Conservation (phyloP, 2,888 invertebrate genomes). For the Eremobia ochroleuca region DNA sequence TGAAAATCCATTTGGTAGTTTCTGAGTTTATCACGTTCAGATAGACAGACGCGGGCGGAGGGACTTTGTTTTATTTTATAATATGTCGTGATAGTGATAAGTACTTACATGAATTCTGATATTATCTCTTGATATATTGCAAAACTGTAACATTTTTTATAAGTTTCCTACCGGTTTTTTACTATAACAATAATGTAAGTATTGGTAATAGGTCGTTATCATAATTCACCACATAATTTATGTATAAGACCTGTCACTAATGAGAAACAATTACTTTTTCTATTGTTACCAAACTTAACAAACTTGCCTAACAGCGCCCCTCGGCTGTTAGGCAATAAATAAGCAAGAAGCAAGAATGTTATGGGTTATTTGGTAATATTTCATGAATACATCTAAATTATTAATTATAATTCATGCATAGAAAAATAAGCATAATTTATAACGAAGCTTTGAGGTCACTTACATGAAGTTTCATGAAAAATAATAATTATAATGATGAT, state of each 20-base stretch:
- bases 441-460: background rate
- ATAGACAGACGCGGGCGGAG: too few species aligned
- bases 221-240: background rate
- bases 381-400: background rate
- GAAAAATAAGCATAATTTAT: background rate
- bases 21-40: too few species aligned
- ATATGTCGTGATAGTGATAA: too few species aligned
- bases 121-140: background rate
- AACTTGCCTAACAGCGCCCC: too few species aligned
- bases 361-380: conserved; percentile 1
- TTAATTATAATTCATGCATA: background rate
- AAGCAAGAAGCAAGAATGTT: background rate
- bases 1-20: too few species aligned
- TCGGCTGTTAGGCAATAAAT: too few species aligned
- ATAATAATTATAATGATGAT: background rate
- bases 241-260: background rate
- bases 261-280: too few species aligned
- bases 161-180: background rate
- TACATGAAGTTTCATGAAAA: background rate
- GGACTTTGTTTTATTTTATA: too few species aligned
- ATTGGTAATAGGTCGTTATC: background rate
- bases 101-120: background rate
- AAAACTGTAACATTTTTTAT: background rate
- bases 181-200: background rate
- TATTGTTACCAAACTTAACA: too few species aligned